Percentiles rank a stretch among this genome's conserved stretches.
These are phyloP conservation scores for Aphodius granarius DNA, from an alignment of 2,888 invertebrate genomes.

Conservation along the genomic window DNA sequence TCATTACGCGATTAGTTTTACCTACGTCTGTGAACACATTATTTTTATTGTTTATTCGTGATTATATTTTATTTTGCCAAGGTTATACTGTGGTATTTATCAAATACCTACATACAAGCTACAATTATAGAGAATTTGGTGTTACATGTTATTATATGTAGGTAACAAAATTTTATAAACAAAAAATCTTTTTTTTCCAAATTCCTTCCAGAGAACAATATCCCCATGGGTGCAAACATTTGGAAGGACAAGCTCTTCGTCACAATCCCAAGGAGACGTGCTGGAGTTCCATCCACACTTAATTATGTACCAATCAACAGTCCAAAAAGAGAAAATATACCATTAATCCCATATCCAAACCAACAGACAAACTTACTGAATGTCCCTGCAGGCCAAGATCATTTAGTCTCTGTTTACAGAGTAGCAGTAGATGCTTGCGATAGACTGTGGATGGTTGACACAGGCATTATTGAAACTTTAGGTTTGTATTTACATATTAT, in stretches of 20 bases:
- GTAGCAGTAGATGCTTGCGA: slow-evolving; percentile 71
- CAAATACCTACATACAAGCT: neutral
- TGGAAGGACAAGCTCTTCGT: slow-evolving; percentile 69
- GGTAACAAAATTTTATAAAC: neutral
- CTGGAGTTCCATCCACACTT: slow-evolving; percentile 57
- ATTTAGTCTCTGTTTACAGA: slow-evolving; percentile 71
- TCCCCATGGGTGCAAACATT: slow-evolving; percentile 68
- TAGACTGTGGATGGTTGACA: slow-evolving; percentile 79
- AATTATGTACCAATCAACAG: slow-evolving; percentile 51
- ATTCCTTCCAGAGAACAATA: slow-evolving; percentile 57
- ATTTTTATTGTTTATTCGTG: neutral
- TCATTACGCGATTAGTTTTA: neutral
- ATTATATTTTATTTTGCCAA: neutral
- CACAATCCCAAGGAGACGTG: slow-evolving; percentile 70
- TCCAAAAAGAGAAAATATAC: slow-evolving; percentile 54
- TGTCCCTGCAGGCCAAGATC: slow-evolving; percentile 28
- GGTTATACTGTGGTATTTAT: neutral
- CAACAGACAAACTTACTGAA: slow-evolving; percentile 64
- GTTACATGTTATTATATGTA: neutral
- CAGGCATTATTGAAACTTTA: slow-evolving; percentile 70
- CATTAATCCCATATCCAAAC: slow-evolving; percentile 60
- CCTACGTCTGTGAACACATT: neutral
- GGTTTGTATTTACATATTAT: slow-evolving; percentile 54
- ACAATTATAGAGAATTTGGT: slow-evolving; percentile 4
- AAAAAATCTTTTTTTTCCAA: neutral